phyloP scores from a whole-genome alignment of 2,797 vertebrate genomes.

The Chrosomus eos region DNA sequence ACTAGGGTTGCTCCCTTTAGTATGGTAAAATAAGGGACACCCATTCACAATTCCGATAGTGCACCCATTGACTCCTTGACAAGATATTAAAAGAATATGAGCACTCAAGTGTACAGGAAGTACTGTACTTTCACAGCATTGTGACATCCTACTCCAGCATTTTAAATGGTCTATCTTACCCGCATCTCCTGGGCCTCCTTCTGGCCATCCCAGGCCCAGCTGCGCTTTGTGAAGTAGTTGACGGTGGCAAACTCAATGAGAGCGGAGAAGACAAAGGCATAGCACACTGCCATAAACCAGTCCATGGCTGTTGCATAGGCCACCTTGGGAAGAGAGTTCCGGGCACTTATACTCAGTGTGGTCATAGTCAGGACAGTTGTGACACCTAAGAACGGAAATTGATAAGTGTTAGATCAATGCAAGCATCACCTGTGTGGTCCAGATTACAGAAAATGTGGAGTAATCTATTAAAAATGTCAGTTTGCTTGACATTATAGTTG shows the following conservation, averaged over 20 bases:
- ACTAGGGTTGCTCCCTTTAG: too few relatives aligned
- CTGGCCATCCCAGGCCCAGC: constrained; percentile 99
- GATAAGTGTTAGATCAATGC: not conserved
- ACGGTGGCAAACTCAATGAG: constrained; percentile 99
- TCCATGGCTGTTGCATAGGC: constrained; percentile 99
- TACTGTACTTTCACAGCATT: not conserved
- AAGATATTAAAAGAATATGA: not conserved
- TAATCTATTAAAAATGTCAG: not conserved
- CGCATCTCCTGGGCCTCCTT: constrained; percentile 93
- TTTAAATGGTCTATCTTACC: constrained; percentile 78
- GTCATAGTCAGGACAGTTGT: constrained; percentile 99
- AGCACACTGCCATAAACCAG: constrained; percentile 99
- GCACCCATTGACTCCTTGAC: not conserved
- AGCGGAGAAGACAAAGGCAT: constrained; percentile 99
- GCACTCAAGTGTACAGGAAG: not conserved
- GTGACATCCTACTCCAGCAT: too few relatives aligned
- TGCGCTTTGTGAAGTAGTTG: constrained; percentile 99
- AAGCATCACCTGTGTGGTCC: not conserved
- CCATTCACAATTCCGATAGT: not conserved
- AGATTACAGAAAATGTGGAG: not conserved
- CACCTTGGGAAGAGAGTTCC: constrained; percentile 98
- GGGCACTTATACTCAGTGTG: constrained; percentile 98
- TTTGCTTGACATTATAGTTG: not conserved
- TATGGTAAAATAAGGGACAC: too few relatives aligned
- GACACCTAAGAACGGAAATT: constrained; percentile 82